Conservation (phyloP, 2,888 invertebrate genomes). For the Dioctria rufipes region DNA sequence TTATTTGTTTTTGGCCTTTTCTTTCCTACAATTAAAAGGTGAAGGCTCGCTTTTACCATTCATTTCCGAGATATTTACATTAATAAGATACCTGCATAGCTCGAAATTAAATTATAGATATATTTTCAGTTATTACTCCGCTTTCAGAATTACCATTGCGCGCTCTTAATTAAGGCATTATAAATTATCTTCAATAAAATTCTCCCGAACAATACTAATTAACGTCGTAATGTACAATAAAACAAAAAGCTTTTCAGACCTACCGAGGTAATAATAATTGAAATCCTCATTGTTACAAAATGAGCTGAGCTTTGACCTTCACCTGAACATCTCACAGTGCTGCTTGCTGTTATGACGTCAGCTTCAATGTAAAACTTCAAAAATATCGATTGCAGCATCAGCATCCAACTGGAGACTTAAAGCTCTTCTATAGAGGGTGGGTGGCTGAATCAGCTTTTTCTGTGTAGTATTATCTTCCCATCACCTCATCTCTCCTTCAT, state of each 20-base stretch:
- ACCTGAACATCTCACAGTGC: not conserved
- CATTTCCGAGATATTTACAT: too few relatives aligned
- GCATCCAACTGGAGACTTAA: not conserved
- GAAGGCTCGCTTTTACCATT: too few relatives aligned
- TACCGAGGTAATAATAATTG: not conserved
- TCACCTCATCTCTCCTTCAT: too few relatives aligned
- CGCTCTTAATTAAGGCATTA: not conserved
- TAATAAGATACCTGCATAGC: too few relatives aligned
- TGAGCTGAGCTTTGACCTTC: not conserved
- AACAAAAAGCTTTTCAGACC: not conserved
- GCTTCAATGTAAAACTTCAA: not conserved
- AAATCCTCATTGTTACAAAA: not conserved
- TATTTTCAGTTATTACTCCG: too few relatives aligned
- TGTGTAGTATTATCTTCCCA: too few relatives aligned
- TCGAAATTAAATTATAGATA: too few relatives aligned
- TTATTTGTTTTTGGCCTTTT: too few relatives aligned
- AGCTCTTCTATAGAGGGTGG: not conserved
- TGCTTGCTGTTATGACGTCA: constrained; percentile 7
- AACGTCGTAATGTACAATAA: not conserved
- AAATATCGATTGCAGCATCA: constrained; percentile 25
- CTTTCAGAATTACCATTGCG: not conserved
- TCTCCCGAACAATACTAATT: not conserved
- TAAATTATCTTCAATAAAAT: not conserved
- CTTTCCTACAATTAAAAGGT: too few relatives aligned
- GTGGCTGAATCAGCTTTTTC: not conserved